Percentiles rank a stretch among this genome's conserved stretches.
Conservation (phyloP, 2,113 vertebrate species). For the Melanerpes formicivorus region DNA sequence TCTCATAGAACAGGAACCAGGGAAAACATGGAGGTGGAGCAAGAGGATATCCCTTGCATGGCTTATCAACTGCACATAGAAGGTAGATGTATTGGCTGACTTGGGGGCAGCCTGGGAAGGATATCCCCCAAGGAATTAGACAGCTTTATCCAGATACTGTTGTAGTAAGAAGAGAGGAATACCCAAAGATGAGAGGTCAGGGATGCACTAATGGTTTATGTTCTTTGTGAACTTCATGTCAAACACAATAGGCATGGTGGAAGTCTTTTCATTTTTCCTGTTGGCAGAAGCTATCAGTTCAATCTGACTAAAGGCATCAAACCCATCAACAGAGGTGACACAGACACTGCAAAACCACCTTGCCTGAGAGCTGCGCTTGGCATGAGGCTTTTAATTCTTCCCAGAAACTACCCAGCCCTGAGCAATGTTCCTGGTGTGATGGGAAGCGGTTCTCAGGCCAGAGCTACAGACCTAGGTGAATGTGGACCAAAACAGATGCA, state of each 20-base stretch:
- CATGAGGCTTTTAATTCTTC: not conserved
- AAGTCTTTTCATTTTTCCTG: not conserved
- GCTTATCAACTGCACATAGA: accelerated
- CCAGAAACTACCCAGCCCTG: not conserved
- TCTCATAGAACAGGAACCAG: not conserved
- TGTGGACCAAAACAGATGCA: not conserved
- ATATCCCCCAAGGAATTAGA: not conserved
- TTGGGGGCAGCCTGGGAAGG: accelerated
- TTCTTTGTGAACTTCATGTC: not conserved
- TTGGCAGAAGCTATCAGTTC: not conserved
- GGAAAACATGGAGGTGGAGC: not conserved
- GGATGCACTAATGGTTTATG: not conserved
- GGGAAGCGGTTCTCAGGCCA: not conserved
- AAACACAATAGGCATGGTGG: not conserved
- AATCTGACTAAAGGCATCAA: not conserved
- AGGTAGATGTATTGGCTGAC: accelerated
- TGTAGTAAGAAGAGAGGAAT: not conserved
- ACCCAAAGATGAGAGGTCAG: not conserved
- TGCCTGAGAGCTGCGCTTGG: accelerated
- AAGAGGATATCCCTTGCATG: not conserved
- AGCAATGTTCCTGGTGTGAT: accelerated
- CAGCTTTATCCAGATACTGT: not conserved
- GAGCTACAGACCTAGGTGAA: not conserved
- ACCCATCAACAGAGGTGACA: not conserved
- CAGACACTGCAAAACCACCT: not conserved